Conservation (phyloP, 2,888 invertebrate genomes). For the Eulithis prunata region DNA sequence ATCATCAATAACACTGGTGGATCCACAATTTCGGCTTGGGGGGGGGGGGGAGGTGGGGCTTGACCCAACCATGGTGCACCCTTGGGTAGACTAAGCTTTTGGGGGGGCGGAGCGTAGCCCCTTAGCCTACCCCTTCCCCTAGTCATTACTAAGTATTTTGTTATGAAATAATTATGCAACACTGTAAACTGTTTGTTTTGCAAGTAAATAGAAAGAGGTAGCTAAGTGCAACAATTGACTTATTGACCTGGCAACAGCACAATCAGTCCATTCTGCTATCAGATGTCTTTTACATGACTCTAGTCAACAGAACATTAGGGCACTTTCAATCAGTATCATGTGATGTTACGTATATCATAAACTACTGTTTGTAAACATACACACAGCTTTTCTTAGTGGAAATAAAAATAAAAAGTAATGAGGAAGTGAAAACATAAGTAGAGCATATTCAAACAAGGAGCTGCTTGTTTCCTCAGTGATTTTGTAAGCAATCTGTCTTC, state of each 20-base stretch:
- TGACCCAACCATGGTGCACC: too few species aligned
- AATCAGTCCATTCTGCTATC: constrained; percentile 48
- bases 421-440: background rate
- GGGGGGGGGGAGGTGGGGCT: too few species aligned
- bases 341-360: constrained; percentile 10
- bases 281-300: constrained; percentile 59
- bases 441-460: background rate
- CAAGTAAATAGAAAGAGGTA: constrained; percentile 47
- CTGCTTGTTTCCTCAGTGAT: background rate
- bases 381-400: background rate
- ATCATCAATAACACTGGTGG: too few species aligned
- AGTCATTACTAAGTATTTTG: too few species aligned
- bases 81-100: too few species aligned
- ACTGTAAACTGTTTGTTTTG: constrained; percentile 44
- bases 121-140: too few species aligned
- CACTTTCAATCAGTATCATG: constrained; percentile 28
- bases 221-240: constrained; percentile 64
- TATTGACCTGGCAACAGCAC: constrained; percentile 69
- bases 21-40: too few species aligned
- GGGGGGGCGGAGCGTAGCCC: too few species aligned
- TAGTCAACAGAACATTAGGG: constrained; percentile 46
- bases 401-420: constrained; percentile 1
- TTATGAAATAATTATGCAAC: constrained; percentile 23
- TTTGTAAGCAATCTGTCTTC: too few species aligned
- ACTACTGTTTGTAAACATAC: constrained; percentile 8